Evolutionary conservation across 2,888 invertebrate species (phyloP), one percentile per base, ranked within the genome.

Genomic region (Nemoura dubitans): DNA sequence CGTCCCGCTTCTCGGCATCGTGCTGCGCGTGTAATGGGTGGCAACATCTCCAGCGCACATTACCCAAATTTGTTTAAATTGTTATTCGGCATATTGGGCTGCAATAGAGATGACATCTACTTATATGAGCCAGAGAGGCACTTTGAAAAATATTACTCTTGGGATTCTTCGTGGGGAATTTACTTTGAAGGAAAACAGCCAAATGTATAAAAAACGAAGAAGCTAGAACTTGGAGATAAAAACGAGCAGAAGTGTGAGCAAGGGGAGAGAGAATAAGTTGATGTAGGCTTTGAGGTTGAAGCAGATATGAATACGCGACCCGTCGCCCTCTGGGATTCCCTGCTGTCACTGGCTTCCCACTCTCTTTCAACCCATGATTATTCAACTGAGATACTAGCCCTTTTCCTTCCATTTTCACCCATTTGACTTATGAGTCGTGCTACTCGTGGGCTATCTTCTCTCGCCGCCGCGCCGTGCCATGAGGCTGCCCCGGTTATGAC

Each of bases 341-440:
- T 27, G n/a, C 84, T 84, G 84, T 84, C 84, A 84, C 76, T 84
- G 84, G 28, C 27, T 28, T 29, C 83, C 83, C 83, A 83, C 83
- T 83, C 83, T 83, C 83, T 83, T 83, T 83, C 83, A 83, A 43
- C 84, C 84, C 84, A 84, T 84, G 84, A 84, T 84, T 84, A 84
- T 84, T 84, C 84, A 84, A 84, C 84, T 84, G 84, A 84, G 84
- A 84, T 76, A 59, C 59, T 59, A 84, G 36, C 30, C 83, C 83
- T 83, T 83, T 83, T 83, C 83, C 83, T 28, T 83, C 83, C 83
- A 83, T 83, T 83, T 83, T 84, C 76, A 84, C 84, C 84, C 59
- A 84, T 76, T 76, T 84, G 84, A 76, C 84, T 84, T 84, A 76
- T 76, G 76, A 59, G 76, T 10, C 28, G 59, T 59, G 59, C 59